Evolutionary conservation across 2,113 vertebrate species (phyloP).

Genomic region (Menura novaehollandiae): DNA sequence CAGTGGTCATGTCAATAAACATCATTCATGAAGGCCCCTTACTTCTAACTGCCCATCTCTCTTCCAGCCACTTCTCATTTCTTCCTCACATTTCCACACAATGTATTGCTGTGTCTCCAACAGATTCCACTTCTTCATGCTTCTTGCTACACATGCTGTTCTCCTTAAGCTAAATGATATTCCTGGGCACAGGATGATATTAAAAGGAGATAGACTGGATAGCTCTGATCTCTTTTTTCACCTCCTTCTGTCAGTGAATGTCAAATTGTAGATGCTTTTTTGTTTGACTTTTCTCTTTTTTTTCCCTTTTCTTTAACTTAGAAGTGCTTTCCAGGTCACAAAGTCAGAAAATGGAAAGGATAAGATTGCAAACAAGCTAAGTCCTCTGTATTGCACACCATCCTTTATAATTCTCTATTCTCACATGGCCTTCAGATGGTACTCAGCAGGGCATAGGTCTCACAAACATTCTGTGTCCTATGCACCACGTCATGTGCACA

Average conservation of each 20-base stretch:
- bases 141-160: neutral
- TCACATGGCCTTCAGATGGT: neutral
- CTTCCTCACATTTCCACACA: neutral
- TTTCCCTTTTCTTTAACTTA: neutral
- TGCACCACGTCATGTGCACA: too few relatives aligned
- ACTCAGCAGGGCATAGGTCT: neutral
- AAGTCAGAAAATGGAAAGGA: neutral
- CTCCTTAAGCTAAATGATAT: neutral
- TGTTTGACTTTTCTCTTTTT: neutral
- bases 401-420: neutral
- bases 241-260: neutral
- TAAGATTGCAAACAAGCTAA: neutral
- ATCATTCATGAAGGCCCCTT: neutral
- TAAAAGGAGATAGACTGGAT: neutral
- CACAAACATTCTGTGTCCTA: neutral
- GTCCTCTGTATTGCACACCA: neutral
- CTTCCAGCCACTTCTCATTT: neutral
- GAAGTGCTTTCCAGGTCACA: neutral
- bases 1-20: neutral
- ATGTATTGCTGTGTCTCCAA: neutral
- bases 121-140: neutral
- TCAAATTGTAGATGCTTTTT: neutral
- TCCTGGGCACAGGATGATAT: neutral
- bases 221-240: neutral
- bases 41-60: neutral